phyloP scores from a whole-genome alignment of 1,140 invertebrate species.

The Heliconius hewitsoni region DNA sequence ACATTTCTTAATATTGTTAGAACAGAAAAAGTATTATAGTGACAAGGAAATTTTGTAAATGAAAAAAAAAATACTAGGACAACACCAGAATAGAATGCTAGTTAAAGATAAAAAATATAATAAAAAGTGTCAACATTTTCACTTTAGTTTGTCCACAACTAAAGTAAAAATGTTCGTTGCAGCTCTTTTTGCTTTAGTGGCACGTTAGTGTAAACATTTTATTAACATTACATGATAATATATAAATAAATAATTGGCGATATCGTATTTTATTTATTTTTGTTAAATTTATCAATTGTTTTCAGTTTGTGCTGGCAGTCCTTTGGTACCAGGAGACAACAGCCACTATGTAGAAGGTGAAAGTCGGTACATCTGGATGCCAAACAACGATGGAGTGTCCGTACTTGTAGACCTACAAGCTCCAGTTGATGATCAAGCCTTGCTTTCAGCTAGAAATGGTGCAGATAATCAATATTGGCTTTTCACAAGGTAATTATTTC shows the following conservation, averaged over 20 bases:
- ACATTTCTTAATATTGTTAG: too few relatives aligned
- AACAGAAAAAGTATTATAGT: too few relatives aligned
- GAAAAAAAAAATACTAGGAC: too few relatives aligned
- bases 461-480: slow-evolving; percentile 62
- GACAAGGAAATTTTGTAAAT: too few relatives aligned
- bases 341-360: slow-evolving; percentile 65
- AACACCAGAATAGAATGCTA: too few relatives aligned
- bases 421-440: slow-evolving; percentile 39
- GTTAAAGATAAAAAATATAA: too few relatives aligned
- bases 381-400: slow-evolving; percentile 52
- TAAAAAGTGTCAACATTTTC: too few relatives aligned
- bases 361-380: slow-evolving; percentile 68
- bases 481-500: slow-evolving; percentile 53
- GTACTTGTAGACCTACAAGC: slow-evolving; percentile 58
- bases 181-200: slow-evolving; percentile 21
- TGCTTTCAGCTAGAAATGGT: slow-evolving; percentile 46
- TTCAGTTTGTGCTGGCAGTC: slow-evolving; percentile 49
- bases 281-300: background rate
- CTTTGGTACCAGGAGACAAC: slow-evolving; percentile 57
- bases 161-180: background rate
- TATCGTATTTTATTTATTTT: too few relatives aligned
- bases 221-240: background rate
- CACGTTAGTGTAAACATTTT: slow-evolving; percentile 28
- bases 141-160: too few relatives aligned
- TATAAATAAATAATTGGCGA: background rate